Conservation (phyloP, 2,113 vertebrate species). For the Danionella cerebrum region DNA sequence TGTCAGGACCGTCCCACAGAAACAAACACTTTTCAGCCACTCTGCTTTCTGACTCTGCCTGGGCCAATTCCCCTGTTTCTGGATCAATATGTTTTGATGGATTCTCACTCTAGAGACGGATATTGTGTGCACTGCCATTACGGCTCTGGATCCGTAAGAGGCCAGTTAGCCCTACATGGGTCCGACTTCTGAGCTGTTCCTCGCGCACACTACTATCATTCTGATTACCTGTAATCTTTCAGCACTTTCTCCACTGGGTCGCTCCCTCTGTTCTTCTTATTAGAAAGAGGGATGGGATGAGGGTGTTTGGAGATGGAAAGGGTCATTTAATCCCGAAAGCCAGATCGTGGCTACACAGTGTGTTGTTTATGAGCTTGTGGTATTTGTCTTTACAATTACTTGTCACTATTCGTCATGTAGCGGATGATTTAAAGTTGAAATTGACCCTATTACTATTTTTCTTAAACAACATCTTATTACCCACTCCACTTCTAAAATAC, state of each 20-base stretch:
- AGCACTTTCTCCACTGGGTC: constrained; percentile 61
- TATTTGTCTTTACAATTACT: too few species aligned
- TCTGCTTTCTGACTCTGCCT: constrained; percentile 59
- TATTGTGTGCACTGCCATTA: constrained; percentile 71
- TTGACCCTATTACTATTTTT: too few species aligned
- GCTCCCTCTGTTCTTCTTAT: constrained; percentile 58
- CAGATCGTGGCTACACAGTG: neutral
- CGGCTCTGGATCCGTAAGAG: constrained; percentile 43
- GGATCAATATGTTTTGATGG: constrained; percentile 77
- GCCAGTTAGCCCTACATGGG: constrained; percentile 73
- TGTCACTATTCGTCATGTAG: too few species aligned
- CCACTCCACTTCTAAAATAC: too few species aligned
- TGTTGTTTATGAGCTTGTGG: neutral
- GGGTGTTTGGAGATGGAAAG: neutral
- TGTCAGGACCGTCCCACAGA: constrained; percentile 66
- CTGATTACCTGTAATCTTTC: constrained; percentile 71
- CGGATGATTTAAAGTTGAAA: too few species aligned
- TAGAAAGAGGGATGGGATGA: constrained; percentile 36
- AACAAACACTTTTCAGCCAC: constrained; percentile 69
- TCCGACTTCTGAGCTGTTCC: constrained; percentile 51
- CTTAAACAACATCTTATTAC: too few species aligned
- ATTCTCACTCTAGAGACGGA: constrained; percentile 66
- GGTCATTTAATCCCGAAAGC: neutral
- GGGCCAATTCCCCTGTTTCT: constrained; percentile 67
- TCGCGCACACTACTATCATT: constrained; percentile 54